A percentile compares a stretch with the other conserved stretches of the same genome.
Evolutionary conservation across 2,797 vertebrate genomes (phyloP).

Genomic region (Acanthurus leucopareius): DNA sequence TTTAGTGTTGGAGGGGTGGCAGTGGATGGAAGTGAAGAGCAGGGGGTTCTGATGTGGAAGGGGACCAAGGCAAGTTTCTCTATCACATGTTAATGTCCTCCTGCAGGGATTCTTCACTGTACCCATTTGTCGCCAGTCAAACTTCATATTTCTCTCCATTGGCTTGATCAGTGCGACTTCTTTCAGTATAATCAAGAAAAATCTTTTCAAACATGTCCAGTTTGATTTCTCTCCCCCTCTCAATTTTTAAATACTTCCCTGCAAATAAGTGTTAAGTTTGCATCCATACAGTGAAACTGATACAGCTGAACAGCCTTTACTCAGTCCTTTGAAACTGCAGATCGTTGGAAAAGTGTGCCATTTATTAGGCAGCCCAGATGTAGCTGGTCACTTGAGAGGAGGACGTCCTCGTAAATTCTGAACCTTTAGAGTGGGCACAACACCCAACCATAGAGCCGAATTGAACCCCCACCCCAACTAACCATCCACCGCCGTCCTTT

Average conservation of each 20-base stretch:
- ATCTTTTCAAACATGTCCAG: constrained; percentile 31
- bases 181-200: constrained; percentile 51
- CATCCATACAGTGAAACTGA: constrained; percentile 64
- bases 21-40: constrained; percentile 73
- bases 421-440: constrained; percentile 63
- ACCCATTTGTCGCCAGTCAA: constrained; percentile 71
- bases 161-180: constrained; percentile 44
- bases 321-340: constrained; percentile 72
- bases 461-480: constrained; percentile 23
- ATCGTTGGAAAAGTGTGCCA: constrained; percentile 74
- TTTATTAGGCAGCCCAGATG: constrained; percentile 81
- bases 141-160: constrained; percentile 72
- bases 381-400: constrained; percentile 79
- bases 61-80: constrained; percentile 72
- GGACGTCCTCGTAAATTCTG: constrained; percentile 76
- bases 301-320: constrained; percentile 68
- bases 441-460: constrained; percentile 60
- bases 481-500: constrained; percentile 38
- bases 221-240: constrained; percentile 6
- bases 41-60: constrained; percentile 60
- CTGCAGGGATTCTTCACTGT: constrained; percentile 74
- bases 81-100: constrained; percentile 83
- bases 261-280: constrained; percentile 51
- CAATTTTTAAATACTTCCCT: constrained; percentile 31
- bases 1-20: constrained; percentile 86